Evolutionary conservation across 1,140 invertebrate species (phyloP).

Genomic region (Asobara japonica): DNA sequence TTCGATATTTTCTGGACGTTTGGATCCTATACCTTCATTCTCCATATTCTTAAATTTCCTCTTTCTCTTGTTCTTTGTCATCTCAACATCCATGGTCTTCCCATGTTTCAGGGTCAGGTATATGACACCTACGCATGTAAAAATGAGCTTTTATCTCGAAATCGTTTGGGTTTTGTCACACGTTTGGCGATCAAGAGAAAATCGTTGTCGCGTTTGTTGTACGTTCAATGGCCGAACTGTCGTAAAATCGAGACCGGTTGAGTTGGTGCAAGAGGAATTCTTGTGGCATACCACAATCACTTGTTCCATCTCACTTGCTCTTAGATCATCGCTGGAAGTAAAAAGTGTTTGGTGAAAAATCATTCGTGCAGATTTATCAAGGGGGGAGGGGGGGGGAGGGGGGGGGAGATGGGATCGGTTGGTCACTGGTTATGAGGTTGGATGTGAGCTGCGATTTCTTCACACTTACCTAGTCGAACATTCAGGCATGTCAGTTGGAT

Average conservation of each 20-base stretch:
- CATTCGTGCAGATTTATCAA: neutral
- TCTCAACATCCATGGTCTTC: neutral
- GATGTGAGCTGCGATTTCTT: constrained; percentile 30
- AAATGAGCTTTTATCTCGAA: constrained; percentile 32
- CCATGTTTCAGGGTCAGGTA: neutral
- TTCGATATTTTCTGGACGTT: no score
- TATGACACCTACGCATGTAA: constrained; percentile 34
- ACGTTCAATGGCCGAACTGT: constrained; percentile 30
- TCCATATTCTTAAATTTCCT: neutral
- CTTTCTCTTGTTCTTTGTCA: neutral
- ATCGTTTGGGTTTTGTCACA: constrained; percentile 34
- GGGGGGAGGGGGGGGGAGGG: no score
- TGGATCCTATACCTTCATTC: neutral
- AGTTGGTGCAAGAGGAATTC: neutral
- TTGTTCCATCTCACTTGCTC: neutral
- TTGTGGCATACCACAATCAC: neutral
- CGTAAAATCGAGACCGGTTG: constrained; percentile 38
- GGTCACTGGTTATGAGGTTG: constrained; percentile 7
- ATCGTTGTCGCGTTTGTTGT: constrained; percentile 23
- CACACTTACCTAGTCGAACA: constrained; percentile 21
- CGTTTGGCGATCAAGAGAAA: constrained; percentile 5
- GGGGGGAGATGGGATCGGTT: constrained; percentile 20
- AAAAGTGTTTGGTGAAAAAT: neutral
- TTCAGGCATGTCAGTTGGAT: neutral
- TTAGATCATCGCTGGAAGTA: neutral